Conservation (phyloP, 2,113 vertebrate genomes). For the Calcarius ornatus region DNA sequence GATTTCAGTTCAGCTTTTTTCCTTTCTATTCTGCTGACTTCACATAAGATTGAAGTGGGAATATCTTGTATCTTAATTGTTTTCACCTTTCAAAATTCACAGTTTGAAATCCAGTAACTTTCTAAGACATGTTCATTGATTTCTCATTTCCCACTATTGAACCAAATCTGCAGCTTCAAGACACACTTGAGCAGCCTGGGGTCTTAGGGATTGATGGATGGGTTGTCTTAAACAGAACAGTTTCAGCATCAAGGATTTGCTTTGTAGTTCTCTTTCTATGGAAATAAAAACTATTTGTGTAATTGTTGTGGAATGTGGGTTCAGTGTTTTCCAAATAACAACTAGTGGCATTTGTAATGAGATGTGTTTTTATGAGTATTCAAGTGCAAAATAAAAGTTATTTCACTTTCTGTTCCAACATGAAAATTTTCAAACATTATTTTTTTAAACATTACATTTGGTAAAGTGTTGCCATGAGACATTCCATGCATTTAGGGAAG, state of each 20-base stretch:
- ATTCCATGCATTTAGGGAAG: neutral
- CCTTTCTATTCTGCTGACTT: neutral
- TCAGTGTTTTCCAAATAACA: neutral
- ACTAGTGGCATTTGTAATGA: neutral
- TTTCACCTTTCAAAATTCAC: neutral
- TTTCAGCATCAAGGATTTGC: neutral
- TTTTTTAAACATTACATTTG: too few species aligned
- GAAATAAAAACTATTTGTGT: neutral
- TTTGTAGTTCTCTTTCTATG: neutral
- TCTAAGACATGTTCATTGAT: neutral
- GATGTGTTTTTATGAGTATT: neutral
- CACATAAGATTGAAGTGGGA: neutral
- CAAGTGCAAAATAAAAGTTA: neutral
- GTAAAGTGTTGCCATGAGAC: neutral
- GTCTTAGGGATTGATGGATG: neutral
- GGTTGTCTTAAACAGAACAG: neutral
- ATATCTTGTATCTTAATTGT: neutral
- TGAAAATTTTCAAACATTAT: neutral
- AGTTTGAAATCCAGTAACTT: neutral
- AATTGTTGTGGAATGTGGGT: neutral
- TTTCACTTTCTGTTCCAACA: neutral
- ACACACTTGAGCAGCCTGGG: neutral
- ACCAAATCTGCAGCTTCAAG: neutral
- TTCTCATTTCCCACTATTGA: neutral
- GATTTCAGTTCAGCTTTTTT: neutral